These are phyloP conservation scores for Rhadinocentrus ornatus DNA, from an alignment of 2,797 vertebrate genomes.

Conservation along the genomic window DNA sequence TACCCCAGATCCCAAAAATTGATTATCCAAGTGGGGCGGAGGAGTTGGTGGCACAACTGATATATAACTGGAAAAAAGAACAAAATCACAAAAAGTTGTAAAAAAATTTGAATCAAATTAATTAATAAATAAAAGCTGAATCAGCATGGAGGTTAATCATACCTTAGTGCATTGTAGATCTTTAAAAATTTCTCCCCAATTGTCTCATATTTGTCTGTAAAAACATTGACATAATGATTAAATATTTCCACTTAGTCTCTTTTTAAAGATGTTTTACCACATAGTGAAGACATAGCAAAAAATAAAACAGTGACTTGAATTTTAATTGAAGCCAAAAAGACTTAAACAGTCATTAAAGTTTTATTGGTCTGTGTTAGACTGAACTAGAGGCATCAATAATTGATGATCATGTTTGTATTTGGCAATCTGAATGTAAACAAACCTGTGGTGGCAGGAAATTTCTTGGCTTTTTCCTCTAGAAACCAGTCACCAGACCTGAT, in stretches of 20 bases:
- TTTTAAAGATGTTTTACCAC: neutral
- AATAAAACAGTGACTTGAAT: neutral
- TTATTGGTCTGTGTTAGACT: conserved; percentile 7
- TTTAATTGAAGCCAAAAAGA: neutral
- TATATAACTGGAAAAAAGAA: conserved; percentile 81
- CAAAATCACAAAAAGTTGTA: neutral
- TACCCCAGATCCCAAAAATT: conserved; percentile 74
- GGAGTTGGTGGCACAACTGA: conserved; percentile 92
- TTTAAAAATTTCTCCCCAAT: conserved; percentile 88
- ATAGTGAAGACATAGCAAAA: neutral
- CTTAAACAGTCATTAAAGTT: conserved; percentile 21
- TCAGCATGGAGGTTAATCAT: conserved; percentile 26
- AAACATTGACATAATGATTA: conserved; percentile 8
- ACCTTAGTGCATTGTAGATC: conserved; percentile 87
- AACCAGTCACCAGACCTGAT: conserved; percentile 94
- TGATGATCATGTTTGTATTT: neutral
- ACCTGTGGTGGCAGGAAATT: conserved; percentile 89
- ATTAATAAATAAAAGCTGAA: neutral
- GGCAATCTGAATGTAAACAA: conserved; percentile 24
- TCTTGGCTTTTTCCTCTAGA: conserved; percentile 89
- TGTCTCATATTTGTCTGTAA: conserved; percentile 85
- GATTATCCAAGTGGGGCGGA: conserved; percentile 82
- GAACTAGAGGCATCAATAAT: conserved; percentile 18
- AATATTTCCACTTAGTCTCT: too few relatives aligned
- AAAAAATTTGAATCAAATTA: neutral